Evolutionary conservation across 2,888 invertebrate species (phyloP), one percentile per base, ranked within the genome.

Genomic region (Pteria penguin): DNA sequence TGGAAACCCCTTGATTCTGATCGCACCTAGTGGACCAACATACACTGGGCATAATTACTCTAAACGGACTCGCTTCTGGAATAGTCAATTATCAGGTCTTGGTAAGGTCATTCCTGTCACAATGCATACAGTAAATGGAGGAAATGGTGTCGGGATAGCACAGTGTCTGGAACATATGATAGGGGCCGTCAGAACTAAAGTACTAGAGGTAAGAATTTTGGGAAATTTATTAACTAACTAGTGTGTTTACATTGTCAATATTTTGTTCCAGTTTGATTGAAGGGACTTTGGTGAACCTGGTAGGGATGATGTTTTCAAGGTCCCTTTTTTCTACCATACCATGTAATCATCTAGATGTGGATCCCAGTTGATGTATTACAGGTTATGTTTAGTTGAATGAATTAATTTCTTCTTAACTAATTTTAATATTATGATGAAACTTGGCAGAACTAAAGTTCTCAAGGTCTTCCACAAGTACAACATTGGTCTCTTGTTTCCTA

Each of bases 1-100:
- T 0, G 94, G 95, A 24, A 95, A 95, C 91, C 92, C 92, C 3
- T 79, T 91, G 29, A 84, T 92, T 22, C 75, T 92, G 66, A 83
- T 93, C 3, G 91, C 91, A 18, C 92, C 93, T 2, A 89, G 88
- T 83, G 91, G 91, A 8, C 92, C 92, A 0, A 86, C 89, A 14
- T 87, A 87, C 63, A 77, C 83, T 8, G 79, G 83, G 29, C 69
- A 72, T 32, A 74, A 79, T 58, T 80, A 82, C 69, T 84, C 89
- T 18, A 93, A 94, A 72, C 93, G 96, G 61, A 93, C 94, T 82
- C 94, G 95, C 81, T 95, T 95, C 87, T 96, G 96, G 96, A 94
- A 94, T 84, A 93, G 94, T 62, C 94, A 95, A 78, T 92, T 96
- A 74, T 94, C 95, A 18, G 94, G 93, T 74, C 93, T 96, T 68